Evolutionary conservation across 2,797 vertebrate species (phyloP).

Genomic region (Galaxias olidus): DNA sequence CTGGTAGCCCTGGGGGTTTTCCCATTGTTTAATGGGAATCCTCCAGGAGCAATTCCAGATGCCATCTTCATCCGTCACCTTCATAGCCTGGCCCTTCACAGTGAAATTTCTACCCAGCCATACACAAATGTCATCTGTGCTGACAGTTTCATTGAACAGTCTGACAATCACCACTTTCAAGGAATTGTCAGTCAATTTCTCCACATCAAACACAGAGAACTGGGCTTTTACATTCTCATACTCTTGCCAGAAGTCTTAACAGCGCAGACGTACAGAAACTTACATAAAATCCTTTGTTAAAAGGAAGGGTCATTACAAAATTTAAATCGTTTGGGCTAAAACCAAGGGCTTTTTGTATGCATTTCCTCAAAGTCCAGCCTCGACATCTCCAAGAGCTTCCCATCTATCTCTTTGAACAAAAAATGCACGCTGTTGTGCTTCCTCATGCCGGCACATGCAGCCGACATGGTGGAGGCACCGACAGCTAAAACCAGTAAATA

Average conservation of each 20-base stretch:
- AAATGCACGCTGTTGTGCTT: no score
- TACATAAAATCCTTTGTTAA: neutral
- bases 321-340: no score
- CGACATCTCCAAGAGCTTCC: no score
- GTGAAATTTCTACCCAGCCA: slow-evolving; percentile 15
- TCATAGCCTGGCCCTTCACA: neutral
- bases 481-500: no score
- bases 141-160: slow-evolving; percentile 26
- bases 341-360: no score
- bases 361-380: no score
- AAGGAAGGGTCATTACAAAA: neutral
- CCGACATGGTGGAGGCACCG: no score
- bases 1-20: neutral
- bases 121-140: slow-evolving; percentile 9
- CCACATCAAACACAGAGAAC: slow-evolving; percentile 3
- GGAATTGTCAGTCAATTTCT: slow-evolving; percentile 17
- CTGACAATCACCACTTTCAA: slow-evolving; percentile 6
- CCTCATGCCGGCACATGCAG: no score
- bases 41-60: slow-evolving; percentile 15
- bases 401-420: no score
- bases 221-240: neutral
- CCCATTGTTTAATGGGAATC: neutral
- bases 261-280: neutral
- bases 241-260: neutral
- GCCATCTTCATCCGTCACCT: slow-evolving; percentile 9